Evolutionary conservation across 37 sponge, comb jelly and placozoan genomes (phyloP), one percentile per base, ranked within the genome.

Genomic region (Agelas oroides): DNA sequence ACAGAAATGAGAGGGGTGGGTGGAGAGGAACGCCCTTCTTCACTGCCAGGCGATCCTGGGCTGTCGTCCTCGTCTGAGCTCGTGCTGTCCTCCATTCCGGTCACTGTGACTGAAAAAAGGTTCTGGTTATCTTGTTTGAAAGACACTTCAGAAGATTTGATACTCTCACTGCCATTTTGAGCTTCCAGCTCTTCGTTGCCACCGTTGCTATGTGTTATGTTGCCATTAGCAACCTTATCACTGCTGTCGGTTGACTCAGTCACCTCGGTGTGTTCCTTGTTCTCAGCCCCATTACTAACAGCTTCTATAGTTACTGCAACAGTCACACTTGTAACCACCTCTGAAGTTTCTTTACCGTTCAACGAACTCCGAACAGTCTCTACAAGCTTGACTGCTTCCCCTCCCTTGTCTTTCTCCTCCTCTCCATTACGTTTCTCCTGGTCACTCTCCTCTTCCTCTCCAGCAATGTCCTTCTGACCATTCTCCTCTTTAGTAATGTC

Each of bases 391-490:
- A 27, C 52, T 28, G 73, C 40, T 27, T 52, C 25, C 14, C 28
- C 40, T 52, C n/a, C 73, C 6, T 24, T n/a, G 28, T 12, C 24
- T 25, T 25, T 24, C 52, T 40, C 24, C 3, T 23, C 73, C 38
- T 52, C 52, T 3, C 28, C 46, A 18, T 30, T 38, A 5, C 25
- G 37, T 30, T 39, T 53, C 34, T 70, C 71, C 20, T 34, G 19
- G 27, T 78, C 63, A 21, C 21, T 27, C 63, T 78, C 80, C 57
- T 80, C 57, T 15, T 24, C 56, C 25, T 54, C 56, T 36, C 23
- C 34, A 27, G 19, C 36, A 2, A 35, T 5, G n/a, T n/a, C n/a
- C n/a, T n/a, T n/a, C n/a, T n/a, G n/a, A n/a, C n/a, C n/a, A n/a
- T n/a, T n/a, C 3, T 23, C 73, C 38, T 52, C 52, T 3, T 21